Evolutionary conservation across 2,797 vertebrate species (phyloP).

Genomic region (Centroberyx gerrardi): DNA sequence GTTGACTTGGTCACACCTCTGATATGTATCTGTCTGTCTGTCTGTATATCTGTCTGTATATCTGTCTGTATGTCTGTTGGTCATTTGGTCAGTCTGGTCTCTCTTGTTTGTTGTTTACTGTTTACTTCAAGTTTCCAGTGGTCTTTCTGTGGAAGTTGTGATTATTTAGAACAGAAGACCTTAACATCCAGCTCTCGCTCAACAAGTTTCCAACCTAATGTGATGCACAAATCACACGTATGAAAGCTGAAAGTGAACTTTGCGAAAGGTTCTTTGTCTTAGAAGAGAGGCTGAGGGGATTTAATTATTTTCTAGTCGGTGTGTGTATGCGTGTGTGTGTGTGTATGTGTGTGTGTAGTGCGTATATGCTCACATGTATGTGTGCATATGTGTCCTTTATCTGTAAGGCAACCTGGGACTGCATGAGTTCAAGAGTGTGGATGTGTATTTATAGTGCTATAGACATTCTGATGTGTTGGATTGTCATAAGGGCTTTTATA

Average conservation of each 20-base stretch:
- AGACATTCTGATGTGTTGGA: neutral
- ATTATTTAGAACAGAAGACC: constrained; percentile 14
- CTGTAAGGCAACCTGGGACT: too few relatives aligned
- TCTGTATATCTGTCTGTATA: neutral
- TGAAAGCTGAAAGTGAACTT: constrained; percentile 24
- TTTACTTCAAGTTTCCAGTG: neutral
- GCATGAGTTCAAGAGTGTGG: neutral
- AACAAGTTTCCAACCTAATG: constrained; percentile 2
- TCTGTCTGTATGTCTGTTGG: neutral
- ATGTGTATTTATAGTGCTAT: constrained; percentile 7
- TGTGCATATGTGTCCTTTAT: neutral
- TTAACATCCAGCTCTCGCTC: neutral
- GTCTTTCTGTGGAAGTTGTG: constrained; percentile 15
- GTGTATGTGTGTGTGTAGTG: neutral
- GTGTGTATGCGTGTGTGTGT: neutral
- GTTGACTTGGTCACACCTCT: too few relatives aligned
- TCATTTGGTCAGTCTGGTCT: neutral
- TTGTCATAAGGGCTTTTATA: constrained; percentile 16
- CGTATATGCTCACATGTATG: neutral
- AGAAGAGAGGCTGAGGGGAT: constrained; percentile 14
- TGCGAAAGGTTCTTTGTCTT: constrained; percentile 20
- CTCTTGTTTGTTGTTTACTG: neutral
- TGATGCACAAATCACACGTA: constrained; percentile 13
- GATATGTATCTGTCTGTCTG: neutral
- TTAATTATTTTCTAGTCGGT: constrained; percentile 15